Base-by-base conservation (phyloP, 2,113 vertebrate genomes). In the Tragelaphus imberbis region DNA sequence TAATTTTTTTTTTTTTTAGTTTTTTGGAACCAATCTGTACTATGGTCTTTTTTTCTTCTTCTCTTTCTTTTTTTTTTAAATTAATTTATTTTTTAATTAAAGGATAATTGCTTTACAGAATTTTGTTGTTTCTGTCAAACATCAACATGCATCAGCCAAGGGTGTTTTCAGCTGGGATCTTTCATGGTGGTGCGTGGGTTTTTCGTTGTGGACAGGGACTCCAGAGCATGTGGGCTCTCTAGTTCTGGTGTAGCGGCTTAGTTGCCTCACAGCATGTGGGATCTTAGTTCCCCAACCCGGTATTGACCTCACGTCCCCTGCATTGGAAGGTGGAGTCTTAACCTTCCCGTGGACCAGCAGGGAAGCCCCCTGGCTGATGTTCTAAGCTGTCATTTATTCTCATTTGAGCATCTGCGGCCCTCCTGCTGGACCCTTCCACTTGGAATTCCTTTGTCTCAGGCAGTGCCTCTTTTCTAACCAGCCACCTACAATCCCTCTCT, bases 151-250 rank as follows among this genome's bases (percentile, higher is more conserved):
- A 71, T 71, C n/a, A 71, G 68, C n/a, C 65, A 40, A 23, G 40
- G 19, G 10, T 71, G n/a, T 71, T 77, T 44, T 44, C 12, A 40
- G 40, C 71, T 3, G 23, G 71, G 71, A 44, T 44, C 68, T 27
- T 27, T 13, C 23, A 27, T 0, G 0, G 40, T 25, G 40, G 23
- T 0, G 2, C 3, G 11, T 44, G 40, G 23, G 40, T 7, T 77
- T 77, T 77, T 14, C 14, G 23, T 3, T 27, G 23, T 77, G 40
- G 71, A 44, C 36, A 27, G 71, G 36, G 40, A 12, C 40, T 77
- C 40, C 71, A 40, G 71, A 44, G 23, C 23, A 27, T 0, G 12
- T 14, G 40, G 71, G 71, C 3, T 77, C 36, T 44, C 71, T 27
- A 14, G 40, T 3, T 77, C 36, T 27, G 71, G 71, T 2, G 12